Conservation (phyloP, 2,888 invertebrate genomes). For the Pogonocherus hispidulus region DNA sequence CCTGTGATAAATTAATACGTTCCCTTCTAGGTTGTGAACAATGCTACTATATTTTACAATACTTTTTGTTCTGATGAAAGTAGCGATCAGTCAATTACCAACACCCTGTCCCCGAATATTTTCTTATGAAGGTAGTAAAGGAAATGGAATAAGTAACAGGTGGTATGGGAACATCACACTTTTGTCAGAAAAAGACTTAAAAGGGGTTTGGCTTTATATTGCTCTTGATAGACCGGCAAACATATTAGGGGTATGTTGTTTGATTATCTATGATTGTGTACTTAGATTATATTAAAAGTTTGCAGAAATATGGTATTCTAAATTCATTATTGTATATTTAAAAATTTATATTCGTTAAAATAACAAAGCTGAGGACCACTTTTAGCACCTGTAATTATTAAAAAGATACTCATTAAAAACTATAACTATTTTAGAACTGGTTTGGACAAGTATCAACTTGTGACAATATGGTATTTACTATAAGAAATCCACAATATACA, state of each 20-base stretch:
- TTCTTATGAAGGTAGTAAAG: slow-evolving; percentile 59
- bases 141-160: slow-evolving; percentile 67
- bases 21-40: not conserved
- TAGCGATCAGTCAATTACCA: slow-evolving; percentile 46
- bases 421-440: slow-evolving; percentile 60
- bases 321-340: too few relatives aligned
- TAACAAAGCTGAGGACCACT: too few relatives aligned
- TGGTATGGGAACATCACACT: slow-evolving; percentile 75
- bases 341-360: too few relatives aligned
- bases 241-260: slow-evolving; percentile 74
- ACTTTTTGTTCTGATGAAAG: not conserved
- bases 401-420: not conserved
- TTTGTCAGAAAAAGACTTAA: slow-evolving; percentile 72
- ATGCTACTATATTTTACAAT: not conserved
- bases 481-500: slow-evolving; percentile 73
- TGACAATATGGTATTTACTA: slow-evolving; percentile 74
- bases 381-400: too few relatives aligned
- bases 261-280: too few relatives aligned
- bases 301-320: too few relatives aligned
- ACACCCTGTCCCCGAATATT: slow-evolving; percentile 73
- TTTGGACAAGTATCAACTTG: slow-evolving; percentile 73
- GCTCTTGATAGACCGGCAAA: slow-evolving; percentile 73
- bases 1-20: too few relatives aligned
- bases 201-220: slow-evolving; percentile 74
- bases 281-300: too few relatives aligned